Evolutionary conservation across 2,888 invertebrate species (phyloP).

Genomic region (Ormyrus rosae): DNA sequence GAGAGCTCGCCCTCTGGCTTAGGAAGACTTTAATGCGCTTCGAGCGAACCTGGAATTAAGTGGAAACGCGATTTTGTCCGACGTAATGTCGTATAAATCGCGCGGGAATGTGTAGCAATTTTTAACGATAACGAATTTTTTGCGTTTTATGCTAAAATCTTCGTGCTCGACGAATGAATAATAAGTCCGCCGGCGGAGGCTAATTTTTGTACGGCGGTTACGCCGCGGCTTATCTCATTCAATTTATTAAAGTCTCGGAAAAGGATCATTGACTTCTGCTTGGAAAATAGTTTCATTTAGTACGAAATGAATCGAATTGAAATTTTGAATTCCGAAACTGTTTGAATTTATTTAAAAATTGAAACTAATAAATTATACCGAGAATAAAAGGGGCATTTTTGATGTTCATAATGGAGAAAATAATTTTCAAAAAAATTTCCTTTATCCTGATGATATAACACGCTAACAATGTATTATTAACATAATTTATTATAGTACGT

Average conservation of each 20-base stretch:
- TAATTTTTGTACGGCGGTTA: not conserved
- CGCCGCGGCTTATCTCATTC: too few species aligned
- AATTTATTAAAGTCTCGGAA: too few species aligned
- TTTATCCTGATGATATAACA: too few species aligned
- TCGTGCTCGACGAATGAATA: not conserved
- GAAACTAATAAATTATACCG: too few species aligned
- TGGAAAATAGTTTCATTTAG: too few species aligned
- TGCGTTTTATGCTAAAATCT: slow-evolving; percentile 10
- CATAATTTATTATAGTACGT: slow-evolving; percentile 18
- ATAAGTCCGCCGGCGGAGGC: not conserved
- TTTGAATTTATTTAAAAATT: too few species aligned
- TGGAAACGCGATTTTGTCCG: slow-evolving; percentile 29
- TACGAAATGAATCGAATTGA: too few species aligned
- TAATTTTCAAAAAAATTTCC: too few species aligned
- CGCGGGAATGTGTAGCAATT: slow-evolving; percentile 26
- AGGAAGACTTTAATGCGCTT: slow-evolving; percentile 36
- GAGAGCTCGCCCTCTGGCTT: slow-evolving; percentile 18
- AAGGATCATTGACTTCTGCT: too few species aligned
- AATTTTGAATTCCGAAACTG: too few species aligned
- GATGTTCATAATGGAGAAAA: too few species aligned
- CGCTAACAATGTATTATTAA: slow-evolving; percentile 2
- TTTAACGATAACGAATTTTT: slow-evolving; percentile 19
- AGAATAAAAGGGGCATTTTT: too few species aligned
- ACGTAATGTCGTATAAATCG: slow-evolving; percentile 25
- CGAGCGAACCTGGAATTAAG: slow-evolving; percentile 40